Percentiles rank a stretch among this genome's conserved stretches.
Evolutionary conservation across 2,113 vertebrate genomes (phyloP).

Genomic region (Asarcornis scutulata): DNA sequence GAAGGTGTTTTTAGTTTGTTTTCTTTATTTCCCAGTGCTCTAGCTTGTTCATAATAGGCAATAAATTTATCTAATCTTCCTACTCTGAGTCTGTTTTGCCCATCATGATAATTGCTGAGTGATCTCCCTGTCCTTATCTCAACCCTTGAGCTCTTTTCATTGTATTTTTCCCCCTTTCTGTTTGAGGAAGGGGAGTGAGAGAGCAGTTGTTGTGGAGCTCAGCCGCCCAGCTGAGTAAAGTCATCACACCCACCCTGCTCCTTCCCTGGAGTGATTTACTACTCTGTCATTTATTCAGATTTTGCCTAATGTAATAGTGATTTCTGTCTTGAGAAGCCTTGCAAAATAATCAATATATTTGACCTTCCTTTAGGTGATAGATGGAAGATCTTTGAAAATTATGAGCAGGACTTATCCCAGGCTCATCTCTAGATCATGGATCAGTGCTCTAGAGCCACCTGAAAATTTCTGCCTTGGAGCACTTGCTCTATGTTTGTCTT

Average conservation of each 20-base stretch:
- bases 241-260: background rate
- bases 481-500: background rate
- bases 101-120: no score
- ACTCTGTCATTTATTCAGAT: background rate
- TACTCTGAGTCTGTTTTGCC: no score
- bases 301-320: background rate
- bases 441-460: background rate
- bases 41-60: no score
- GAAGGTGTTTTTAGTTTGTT: no score
- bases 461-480: background rate
- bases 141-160: no score
- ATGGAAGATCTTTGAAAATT: background rate
- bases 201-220: no score
- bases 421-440: background rate
- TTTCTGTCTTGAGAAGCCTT: background rate
- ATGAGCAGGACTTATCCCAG: background rate
- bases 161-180: no score
- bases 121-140: no score
- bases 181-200: no score
- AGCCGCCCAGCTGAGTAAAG: no score
- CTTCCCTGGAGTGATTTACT: background rate
- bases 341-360: slow-evolving; percentile 9
- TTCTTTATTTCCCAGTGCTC: no score
- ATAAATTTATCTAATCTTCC: no score
- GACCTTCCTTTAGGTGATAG: background rate